These are phyloP conservation scores for Platycnemis pennipes DNA, from an alignment of 2,888 invertebrate species.

Conservation along the genomic window DNA sequence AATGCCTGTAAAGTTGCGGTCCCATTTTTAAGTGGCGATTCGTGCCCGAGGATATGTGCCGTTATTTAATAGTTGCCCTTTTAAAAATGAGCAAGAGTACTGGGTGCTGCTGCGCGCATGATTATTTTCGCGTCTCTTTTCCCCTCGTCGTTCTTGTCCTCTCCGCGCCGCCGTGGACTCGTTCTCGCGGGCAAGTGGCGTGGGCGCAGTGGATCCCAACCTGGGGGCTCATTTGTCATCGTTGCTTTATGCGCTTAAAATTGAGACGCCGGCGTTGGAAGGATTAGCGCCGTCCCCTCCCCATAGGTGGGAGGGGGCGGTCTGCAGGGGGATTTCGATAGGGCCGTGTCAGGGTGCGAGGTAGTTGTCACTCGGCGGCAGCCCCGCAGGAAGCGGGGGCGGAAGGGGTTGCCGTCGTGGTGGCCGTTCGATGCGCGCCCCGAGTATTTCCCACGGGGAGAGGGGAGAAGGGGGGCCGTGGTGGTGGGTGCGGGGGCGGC, in stretches of 20 bases:
- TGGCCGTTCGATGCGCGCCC: neutral
- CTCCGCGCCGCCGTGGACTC: neutral
- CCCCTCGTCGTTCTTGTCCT: neutral
- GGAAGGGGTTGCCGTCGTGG: neutral
- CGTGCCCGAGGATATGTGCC: too few relatives aligned
- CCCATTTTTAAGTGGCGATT: too few relatives aligned
- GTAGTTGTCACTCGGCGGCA: neutral
- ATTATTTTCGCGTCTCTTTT: neutral
- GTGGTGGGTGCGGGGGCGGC: neutral
- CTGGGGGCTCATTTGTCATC: constrained; percentile 11
- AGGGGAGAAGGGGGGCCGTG: neutral
- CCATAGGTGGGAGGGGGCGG: too few relatives aligned
- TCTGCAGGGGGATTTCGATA: neutral
- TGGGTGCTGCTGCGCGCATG: too few relatives aligned
- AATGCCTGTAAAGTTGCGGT: too few relatives aligned
- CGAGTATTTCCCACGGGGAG: neutral
- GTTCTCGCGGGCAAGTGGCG: neutral
- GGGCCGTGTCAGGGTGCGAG: neutral
- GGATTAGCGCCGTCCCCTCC: neutral
- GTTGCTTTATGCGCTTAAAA: constrained; percentile 3
- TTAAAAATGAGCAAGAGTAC: too few relatives aligned
- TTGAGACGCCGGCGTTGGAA: neutral
- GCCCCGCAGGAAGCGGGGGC: neutral
- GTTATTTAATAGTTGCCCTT: too few relatives aligned
- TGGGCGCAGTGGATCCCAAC: neutral